These are phyloP conservation scores for Montipora sp. DNA, from an alignment of 64 coral and sea anemone genomes.

Conservation along the genomic window DNA sequence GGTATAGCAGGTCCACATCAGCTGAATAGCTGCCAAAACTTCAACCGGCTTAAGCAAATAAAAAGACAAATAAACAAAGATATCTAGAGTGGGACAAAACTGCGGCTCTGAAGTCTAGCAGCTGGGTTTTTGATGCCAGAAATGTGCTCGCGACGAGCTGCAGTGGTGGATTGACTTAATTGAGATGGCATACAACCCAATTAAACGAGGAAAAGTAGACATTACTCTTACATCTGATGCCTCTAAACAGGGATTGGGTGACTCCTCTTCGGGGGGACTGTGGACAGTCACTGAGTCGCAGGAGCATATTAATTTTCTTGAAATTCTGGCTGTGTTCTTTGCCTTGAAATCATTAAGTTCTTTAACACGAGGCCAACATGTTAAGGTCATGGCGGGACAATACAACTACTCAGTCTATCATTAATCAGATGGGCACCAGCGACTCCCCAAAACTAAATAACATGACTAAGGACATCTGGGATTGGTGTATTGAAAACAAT, in stretches of 20 bases:
- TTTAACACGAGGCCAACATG: too few relatives aligned
- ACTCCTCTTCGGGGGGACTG: conserved; percentile 13
- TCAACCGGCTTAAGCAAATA: too few relatives aligned
- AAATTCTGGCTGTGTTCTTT: conserved; percentile 51
- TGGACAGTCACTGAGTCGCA: conserved; percentile 1
- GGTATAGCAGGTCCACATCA: too few relatives aligned
- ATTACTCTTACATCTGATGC: conserved; percentile 51
- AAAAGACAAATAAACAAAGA: too few relatives aligned
- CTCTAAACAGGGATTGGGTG: conserved; percentile 50
- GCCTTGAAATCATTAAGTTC: conserved; percentile 46
- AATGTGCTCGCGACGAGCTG: neutral
- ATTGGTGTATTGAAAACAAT: too few relatives aligned
- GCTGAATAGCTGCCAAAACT: too few relatives aligned
- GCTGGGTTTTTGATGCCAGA: neutral
- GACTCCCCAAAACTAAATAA: too few relatives aligned
- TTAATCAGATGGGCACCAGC: neutral
- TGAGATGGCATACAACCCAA: neutral
- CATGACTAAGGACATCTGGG: too few relatives aligned
- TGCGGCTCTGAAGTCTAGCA: neutral
- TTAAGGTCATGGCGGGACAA: too few relatives aligned
- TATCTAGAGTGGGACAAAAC: conserved; percentile 19
- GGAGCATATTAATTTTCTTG: conserved; percentile 48
- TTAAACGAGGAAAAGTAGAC: neutral
- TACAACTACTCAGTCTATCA: too few relatives aligned
- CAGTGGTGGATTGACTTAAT: conserved; percentile 9